A percentile compares a stretch with the other conserved stretches of the same genome.
phyloP scores from a whole-genome alignment of 2,888 invertebrate genomes.

The Tachina grossa region DNA sequence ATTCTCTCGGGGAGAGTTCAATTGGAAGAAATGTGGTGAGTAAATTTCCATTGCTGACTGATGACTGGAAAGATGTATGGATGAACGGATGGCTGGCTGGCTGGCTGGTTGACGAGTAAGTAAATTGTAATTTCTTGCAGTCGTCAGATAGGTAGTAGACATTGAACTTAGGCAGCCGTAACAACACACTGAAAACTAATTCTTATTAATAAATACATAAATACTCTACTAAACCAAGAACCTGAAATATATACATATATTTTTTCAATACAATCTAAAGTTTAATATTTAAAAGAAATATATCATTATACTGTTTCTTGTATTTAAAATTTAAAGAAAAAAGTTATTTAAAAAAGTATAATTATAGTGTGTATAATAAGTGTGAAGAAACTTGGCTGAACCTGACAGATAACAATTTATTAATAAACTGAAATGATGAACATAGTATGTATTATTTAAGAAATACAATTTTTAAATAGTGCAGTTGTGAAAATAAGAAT shows the following conservation, averaged over 20 bases:
- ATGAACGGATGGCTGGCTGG: slow-evolving; percentile 8
- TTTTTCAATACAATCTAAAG: slow-evolving; percentile 29
- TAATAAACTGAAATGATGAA: slow-evolving; percentile 10
- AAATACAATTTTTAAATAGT: slow-evolving; percentile 42
- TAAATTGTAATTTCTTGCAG: slow-evolving; percentile 70
- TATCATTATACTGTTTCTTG: slow-evolving; percentile 7
- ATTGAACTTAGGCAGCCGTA: slow-evolving; percentile 72
- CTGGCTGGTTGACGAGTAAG: slow-evolving; percentile 37
- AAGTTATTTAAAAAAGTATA: slow-evolving; percentile 19
- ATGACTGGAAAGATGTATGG: slow-evolving; percentile 45
- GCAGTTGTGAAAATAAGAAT: slow-evolving; percentile 1
- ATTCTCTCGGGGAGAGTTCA: not conserved
- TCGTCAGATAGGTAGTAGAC: slow-evolving; percentile 72
- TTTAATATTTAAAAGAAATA: slow-evolving; percentile 40
- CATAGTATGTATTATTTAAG: not conserved
- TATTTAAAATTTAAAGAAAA: not conserved
- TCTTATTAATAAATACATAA: slow-evolving; percentile 55
- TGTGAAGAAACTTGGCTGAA: slow-evolving; percentile 51
- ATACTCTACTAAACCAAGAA: slow-evolving; percentile 55
- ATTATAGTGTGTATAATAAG: slow-evolving; percentile 21
- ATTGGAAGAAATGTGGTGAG: slow-evolving; percentile 2
- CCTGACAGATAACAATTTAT: slow-evolving; percentile 70
- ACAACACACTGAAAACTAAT: slow-evolving; percentile 54
- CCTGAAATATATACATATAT: slow-evolving; percentile 25
- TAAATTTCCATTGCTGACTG: slow-evolving; percentile 35